These are phyloP conservation scores for Pocillopora meandrina DNA, from an alignment of 92 coral and sea anemone species.

Conservation along the genomic window DNA sequence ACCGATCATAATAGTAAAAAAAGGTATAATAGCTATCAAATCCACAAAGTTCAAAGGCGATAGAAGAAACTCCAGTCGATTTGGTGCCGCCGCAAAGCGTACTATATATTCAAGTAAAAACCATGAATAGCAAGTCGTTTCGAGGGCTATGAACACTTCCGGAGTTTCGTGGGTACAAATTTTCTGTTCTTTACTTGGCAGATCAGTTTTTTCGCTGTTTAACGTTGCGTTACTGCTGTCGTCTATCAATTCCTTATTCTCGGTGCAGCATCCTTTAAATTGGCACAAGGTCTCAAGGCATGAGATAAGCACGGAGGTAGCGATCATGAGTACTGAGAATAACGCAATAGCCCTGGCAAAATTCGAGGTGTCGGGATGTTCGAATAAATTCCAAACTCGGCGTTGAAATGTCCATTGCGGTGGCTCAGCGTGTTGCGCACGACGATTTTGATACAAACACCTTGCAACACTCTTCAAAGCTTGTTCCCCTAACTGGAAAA, in stretches of 20 bases:
- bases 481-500: conserved; percentile 96
- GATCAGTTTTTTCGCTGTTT: conserved; percentile 12
- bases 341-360: conserved; percentile 73
- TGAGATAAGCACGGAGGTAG: conserved; percentile 72
- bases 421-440: conserved; percentile 9
- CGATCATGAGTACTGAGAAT: conserved; percentile 81
- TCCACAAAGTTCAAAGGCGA: conserved; percentile 86
- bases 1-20: conserved; percentile 69
- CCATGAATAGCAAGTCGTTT: conserved; percentile 81
- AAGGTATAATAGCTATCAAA: conserved; percentile 89
- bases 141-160: conserved; percentile 69
- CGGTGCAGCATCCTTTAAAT: conserved; percentile 39
- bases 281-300: conserved; percentile 77
- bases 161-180: conserved; percentile 33
- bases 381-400: conserved; percentile 86
- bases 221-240: not conserved
- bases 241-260: conserved; percentile 20
- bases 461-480: conserved; percentile 84
- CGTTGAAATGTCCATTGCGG: conserved; percentile 51
- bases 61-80: conserved; percentile 71
- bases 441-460: conserved; percentile 55
- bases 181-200: not conserved
- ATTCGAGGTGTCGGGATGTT: conserved; percentile 87
- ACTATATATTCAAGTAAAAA: conserved; percentile 85
- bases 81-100: conserved; percentile 88